phyloP scores from a whole-genome alignment of 2,888 invertebrate species.

The Ormyrus thymus region DNA sequence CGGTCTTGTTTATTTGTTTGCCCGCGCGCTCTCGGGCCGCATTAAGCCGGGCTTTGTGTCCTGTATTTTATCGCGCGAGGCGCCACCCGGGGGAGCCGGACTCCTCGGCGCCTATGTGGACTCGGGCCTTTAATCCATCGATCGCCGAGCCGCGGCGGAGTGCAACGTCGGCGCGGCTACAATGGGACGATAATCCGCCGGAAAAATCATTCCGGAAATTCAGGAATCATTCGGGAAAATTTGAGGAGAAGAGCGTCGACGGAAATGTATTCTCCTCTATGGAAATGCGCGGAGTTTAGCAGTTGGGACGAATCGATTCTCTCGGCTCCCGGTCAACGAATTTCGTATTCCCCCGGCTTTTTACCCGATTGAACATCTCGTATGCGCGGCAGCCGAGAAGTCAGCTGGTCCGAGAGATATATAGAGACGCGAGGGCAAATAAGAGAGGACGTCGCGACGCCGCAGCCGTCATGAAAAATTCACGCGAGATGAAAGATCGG shows the following conservation, averaged over 20 bases:
- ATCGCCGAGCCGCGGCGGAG: too few relatives aligned
- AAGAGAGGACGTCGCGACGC: background rate
- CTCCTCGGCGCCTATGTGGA: too few relatives aligned
- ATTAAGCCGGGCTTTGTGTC: too few relatives aligned
- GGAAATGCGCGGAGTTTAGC: conserved; percentile 47
- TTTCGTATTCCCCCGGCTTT: conserved; percentile 18
- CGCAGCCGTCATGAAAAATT: too few relatives aligned
- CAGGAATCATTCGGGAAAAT: conserved; percentile 46
- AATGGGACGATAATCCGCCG: conserved; percentile 41
- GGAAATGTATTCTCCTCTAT: conserved; percentile 26
- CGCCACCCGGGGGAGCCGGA: too few relatives aligned
- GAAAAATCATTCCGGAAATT: conserved; percentile 50
- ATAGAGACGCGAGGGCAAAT: background rate
- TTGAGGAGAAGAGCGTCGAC: conserved; percentile 35
- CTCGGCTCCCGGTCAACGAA: conserved; percentile 12
- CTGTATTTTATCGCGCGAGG: too few relatives aligned
- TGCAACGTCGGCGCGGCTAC: background rate
- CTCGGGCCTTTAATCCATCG: too few relatives aligned
- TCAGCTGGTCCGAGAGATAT: background rate
- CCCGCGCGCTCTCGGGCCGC: too few relatives aligned
- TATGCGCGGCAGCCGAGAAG: background rate
- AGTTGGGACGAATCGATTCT: conserved; percentile 8
- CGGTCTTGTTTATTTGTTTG: too few relatives aligned
- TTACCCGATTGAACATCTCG: background rate
- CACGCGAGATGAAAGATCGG: background rate